phyloP scores from a whole-genome alignment of 2,888 invertebrate species.

The Eupithecia tripunctaria region DNA sequence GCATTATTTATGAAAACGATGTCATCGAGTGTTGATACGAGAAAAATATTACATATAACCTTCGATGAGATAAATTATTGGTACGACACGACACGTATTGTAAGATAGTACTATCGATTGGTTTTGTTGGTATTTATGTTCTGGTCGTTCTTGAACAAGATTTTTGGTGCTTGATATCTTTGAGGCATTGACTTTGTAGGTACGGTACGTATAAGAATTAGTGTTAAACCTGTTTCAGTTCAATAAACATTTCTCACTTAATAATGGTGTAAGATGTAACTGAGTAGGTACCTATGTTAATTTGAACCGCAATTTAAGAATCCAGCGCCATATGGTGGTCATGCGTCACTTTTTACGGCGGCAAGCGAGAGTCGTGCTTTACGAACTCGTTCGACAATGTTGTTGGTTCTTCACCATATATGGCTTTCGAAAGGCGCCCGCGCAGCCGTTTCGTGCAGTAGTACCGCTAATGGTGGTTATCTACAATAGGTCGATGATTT shows the following conservation, averaged over 20 bases:
- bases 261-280: background rate
- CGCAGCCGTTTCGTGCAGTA: constrained; percentile 40
- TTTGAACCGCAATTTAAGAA: constrained; percentile 52
- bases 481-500: constrained; percentile 68
- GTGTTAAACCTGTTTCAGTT: constrained; percentile 22
- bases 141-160: background rate
- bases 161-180: background rate
- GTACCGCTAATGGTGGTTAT: constrained; percentile 62
- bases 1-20: constrained; percentile 20
- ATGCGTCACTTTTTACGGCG: constrained; percentile 62
- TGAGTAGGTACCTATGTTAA: background rate
- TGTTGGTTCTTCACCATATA: constrained; percentile 64
- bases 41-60: background rate
- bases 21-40: constrained; percentile 5
- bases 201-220: too few species aligned
- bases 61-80: background rate
- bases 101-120: constrained; percentile 3
- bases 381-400: constrained; percentile 52
- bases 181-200: background rate
- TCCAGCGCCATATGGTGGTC: constrained; percentile 68
- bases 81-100: background rate
- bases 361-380: constrained; percentile 58
- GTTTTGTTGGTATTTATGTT: background rate
- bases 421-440: constrained; percentile 69
- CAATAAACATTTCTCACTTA: constrained; percentile 7